phyloP scores from a whole-genome alignment of 2,113 vertebrate species.

The Hyaena hyaena region DNA sequence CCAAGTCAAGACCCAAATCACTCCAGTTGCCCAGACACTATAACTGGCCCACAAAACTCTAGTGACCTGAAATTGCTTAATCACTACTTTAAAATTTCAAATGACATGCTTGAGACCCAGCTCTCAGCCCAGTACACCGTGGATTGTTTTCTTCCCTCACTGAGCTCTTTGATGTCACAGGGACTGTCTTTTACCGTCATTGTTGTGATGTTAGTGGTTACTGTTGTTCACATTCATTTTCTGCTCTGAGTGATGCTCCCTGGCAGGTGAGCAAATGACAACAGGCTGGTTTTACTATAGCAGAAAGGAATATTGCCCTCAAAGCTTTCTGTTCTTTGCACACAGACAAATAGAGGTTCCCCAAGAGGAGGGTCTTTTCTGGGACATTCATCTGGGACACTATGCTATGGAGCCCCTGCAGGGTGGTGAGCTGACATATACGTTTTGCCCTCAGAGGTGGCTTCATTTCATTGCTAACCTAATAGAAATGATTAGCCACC shows the following conservation, averaged over 20 bases:
- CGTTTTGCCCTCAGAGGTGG: neutral
- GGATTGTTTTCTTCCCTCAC: neutral
- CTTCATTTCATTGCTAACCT: neutral
- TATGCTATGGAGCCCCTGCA: neutral
- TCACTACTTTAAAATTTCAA: neutral
- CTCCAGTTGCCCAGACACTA: neutral
- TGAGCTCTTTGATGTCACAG: constrained; percentile 37
- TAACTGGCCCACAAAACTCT: neutral
- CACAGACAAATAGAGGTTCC: constrained; percentile 7
- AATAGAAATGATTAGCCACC: neutral
- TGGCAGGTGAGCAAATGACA: neutral
- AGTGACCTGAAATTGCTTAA: neutral
- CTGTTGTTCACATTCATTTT: neutral
- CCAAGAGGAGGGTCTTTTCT: neutral
- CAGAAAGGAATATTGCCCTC: constrained; percentile 5
- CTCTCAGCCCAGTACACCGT: neutral
- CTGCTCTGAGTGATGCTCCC: neutral
- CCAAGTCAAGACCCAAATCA: neutral
- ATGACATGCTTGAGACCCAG: neutral
- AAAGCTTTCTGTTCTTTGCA: constrained; percentile 32
- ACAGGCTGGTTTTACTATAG: neutral
- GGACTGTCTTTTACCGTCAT: neutral
- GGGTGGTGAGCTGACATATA: neutral
- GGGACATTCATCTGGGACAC: neutral
- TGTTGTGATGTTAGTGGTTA: neutral